Conservation (phyloP, 2,888 invertebrate genomes). For the Pyrgus malvae region DNA sequence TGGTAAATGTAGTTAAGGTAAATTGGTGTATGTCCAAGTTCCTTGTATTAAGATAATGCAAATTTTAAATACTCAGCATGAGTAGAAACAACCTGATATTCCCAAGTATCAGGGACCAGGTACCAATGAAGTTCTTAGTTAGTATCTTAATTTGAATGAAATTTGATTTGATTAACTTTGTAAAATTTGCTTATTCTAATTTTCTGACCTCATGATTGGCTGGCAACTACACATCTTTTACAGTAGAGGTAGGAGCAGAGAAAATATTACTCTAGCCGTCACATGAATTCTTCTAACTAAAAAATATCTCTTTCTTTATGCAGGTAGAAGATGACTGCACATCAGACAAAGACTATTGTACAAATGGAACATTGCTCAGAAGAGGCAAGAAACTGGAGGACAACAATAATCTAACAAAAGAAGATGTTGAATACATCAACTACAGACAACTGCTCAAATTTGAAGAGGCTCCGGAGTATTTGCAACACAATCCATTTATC, state of each 20-base stretch:
- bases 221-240: no score
- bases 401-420: slow-evolving; percentile 73
- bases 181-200: no score
- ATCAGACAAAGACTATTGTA: slow-evolving; percentile 50
- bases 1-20: no score
- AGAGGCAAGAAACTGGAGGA: slow-evolving; percentile 70
- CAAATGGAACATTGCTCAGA: slow-evolving; percentile 53
- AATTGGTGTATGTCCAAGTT: no score
- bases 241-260: slow-evolving; percentile 32
- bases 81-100: no score
- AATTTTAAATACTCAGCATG: no score
- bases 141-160: no score
- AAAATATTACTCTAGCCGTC: background rate
- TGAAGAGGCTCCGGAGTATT: slow-evolving; percentile 89
- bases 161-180: no score
- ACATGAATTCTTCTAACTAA: background rate
- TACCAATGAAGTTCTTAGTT: no score
- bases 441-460: slow-evolving; percentile 70
- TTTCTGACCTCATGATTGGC: no score
- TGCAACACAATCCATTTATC: slow-evolving; percentile 94
- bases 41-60: no score
- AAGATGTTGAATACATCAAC: slow-evolving; percentile 74
- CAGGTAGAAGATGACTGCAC: slow-evolving; percentile 60
- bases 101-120: no score
- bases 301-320: background rate